phyloP scores from a whole-genome alignment of 2,113 vertebrate species.

The Psettodes erumei region DNA sequence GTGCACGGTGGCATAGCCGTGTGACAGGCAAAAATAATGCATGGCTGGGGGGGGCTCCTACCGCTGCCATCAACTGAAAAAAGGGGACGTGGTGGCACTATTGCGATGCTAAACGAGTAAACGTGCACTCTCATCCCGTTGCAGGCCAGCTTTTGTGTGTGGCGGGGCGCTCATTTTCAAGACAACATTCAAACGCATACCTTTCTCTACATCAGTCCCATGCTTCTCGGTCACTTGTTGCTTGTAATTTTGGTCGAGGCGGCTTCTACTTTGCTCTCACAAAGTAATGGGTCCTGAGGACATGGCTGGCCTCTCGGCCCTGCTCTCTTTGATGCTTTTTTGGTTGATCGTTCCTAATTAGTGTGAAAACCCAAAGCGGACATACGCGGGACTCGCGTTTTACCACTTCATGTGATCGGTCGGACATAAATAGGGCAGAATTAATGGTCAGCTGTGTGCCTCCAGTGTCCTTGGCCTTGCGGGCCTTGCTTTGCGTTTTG shows the following conservation, averaged over 20 bases:
- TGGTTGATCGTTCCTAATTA: conserved; percentile 67
- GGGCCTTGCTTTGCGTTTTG: conserved; percentile 63
- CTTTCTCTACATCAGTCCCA: conserved; percentile 32
- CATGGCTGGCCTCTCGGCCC: conserved; percentile 22
- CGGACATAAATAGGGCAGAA: conserved; percentile 80
- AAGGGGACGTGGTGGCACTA: conserved; percentile 60
- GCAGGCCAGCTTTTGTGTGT: conserved; percentile 41
- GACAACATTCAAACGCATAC: conserved; percentile 14
- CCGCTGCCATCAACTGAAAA: conserved; percentile 49
- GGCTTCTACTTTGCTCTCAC: conserved; percentile 46
- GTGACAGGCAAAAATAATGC: conserved; percentile 70
- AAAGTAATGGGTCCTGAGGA: conserved; percentile 36
- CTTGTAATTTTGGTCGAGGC: conserved; percentile 62
- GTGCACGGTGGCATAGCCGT: conserved; percentile 74
- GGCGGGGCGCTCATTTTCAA: conserved; percentile 27
- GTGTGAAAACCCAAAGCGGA: conserved; percentile 41
- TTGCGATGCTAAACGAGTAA: conserved; percentile 68
- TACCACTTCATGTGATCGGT: conserved; percentile 51
- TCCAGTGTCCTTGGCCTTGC: conserved; percentile 66
- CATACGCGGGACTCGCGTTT: conserved; percentile 42
- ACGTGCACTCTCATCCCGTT: conserved; percentile 36
- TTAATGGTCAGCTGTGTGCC: conserved; percentile 75
- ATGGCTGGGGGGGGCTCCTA: conserved; percentile 58
- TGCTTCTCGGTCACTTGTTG: conserved; percentile 63
- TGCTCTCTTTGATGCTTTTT: conserved; percentile 59